Base-by-base conservation (phyloP, 2,113 vertebrate genomes). In the Pterocles gutturalis region DNA sequence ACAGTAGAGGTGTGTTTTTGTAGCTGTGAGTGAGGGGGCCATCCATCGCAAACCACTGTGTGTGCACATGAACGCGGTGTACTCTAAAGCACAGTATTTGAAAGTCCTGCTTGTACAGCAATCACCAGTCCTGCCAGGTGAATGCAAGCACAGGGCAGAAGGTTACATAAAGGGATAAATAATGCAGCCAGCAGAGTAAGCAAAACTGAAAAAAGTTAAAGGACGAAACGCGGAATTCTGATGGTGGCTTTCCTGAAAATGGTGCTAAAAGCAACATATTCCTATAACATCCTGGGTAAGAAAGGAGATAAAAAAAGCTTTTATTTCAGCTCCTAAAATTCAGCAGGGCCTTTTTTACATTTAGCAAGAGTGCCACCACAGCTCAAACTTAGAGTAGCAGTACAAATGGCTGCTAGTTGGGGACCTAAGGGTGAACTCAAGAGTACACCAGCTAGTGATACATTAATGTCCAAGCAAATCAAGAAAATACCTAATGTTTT, bases 21-120 rank as follows among this genome's bases (percentile, higher is more conserved):
- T 49, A 34, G 76, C 15, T 48, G 29, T 21, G 62, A 48, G 2
- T 34, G 65, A 51, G 51, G 58, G 34, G 33, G 16, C 25, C 67
- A 62, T 38, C 28, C 72, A 33, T 3, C 4, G 2, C 65, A 48
- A 83, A 78, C 28, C n/a, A 29, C 49, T 51, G 6, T 6, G 13
- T 11, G 21, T 31, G 55, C 25, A 43, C 0, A 2, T 36, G 64
- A 76, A 89, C 1, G 0, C 1, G 1, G 12, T 4, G 13, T 25
- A 10, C 18, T 61, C 19, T 11, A 38, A 55, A 38, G 85, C 51
- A 60, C 17, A 67, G 14, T 11, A 65, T 41, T 7, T n/a, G 33
- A 29, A 69, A 77, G 48, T 16, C 54, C 31, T 33, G 66, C 53
- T 64, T 62, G 61, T 82, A 38, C 17, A 61, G 57, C 31, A 46